Evolutionary conservation across 2,888 invertebrate species (phyloP).

Genomic region (Leucozona laternaria): DNA sequence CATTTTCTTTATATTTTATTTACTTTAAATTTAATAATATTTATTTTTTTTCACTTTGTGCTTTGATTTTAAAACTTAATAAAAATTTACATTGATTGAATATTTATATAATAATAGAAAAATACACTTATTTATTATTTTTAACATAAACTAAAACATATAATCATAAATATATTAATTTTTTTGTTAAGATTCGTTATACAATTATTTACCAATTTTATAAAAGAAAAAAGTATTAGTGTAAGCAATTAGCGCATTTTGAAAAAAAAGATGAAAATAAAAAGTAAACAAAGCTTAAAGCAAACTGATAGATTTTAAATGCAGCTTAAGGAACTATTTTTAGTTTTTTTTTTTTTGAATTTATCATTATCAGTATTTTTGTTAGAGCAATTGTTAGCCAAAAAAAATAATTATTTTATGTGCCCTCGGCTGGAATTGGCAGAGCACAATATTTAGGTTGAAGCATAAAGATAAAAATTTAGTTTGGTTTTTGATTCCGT

Average conservation of each 20-base stretch:
- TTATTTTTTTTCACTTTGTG: constrained; percentile 45
- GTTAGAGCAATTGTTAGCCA: constrained; percentile 18
- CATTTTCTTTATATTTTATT: constrained; percentile 16
- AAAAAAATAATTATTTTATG: constrained; percentile 16
- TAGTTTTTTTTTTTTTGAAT: constrained; percentile 16
- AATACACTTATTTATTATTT: constrained; percentile 62
- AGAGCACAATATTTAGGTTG: not conserved
- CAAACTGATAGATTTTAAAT: constrained; percentile 28
- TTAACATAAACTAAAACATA: constrained; percentile 52
- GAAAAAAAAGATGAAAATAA: not conserved
- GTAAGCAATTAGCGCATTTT: not conserved
- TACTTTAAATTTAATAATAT: constrained; percentile 3
- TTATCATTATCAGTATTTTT: constrained; percentile 44
- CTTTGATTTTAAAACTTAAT: constrained; percentile 55
- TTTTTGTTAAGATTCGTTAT: constrained; percentile 62
- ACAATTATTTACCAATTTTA: constrained; percentile 48
- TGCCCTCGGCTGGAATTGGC: constrained; percentile 1
- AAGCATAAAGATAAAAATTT: constrained; percentile 19
- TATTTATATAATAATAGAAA: constrained; percentile 59
- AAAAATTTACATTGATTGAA: constrained; percentile 56
- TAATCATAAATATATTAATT: constrained; percentile 23
- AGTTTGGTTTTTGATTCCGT: not conserved
- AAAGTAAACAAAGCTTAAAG: not conserved
- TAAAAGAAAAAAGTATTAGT: not conserved
- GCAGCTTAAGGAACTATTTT: constrained; percentile 68